These are phyloP conservation scores for Oligia fasciuncula DNA, from an alignment of 2,888 invertebrate species.

Conservation along the genomic window DNA sequence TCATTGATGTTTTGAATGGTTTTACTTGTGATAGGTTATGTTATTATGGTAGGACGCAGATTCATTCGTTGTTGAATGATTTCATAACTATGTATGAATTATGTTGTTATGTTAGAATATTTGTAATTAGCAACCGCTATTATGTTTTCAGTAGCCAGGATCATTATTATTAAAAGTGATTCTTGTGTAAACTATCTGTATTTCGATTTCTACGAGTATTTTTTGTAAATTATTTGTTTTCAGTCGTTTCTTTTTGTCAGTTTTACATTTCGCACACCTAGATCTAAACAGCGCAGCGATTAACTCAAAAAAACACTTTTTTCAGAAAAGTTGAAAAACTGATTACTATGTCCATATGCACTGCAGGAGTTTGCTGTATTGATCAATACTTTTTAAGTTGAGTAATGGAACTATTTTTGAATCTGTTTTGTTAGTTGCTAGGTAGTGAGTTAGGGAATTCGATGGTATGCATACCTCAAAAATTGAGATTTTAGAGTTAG, in stretches of 20 bases:
- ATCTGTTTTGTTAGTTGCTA: too few species aligned
- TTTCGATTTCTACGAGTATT: too few species aligned
- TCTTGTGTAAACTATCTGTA: background rate
- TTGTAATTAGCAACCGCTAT: background rate
- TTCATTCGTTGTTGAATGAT: background rate
- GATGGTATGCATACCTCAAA: too few species aligned
- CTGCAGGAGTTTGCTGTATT: too few species aligned
- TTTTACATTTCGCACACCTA: background rate
- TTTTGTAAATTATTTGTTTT: background rate
- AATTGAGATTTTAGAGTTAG: too few species aligned
- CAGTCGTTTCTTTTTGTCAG: background rate
- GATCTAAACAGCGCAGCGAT: too few species aligned
- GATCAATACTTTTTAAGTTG: too few species aligned
- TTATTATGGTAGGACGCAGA: background rate
- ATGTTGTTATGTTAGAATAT: constrained; percentile 3
- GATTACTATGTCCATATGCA: too few species aligned
- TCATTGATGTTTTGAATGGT: background rate
- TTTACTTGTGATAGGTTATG: background rate
- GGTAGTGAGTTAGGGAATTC: too few species aligned
- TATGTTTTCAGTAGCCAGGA: background rate
- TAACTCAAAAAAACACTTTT: too few species aligned
- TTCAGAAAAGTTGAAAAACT: too few species aligned
- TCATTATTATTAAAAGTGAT: background rate
- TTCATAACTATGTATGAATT: background rate
- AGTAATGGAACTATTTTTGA: too few species aligned